Evolutionary conservation across 64 coral and sea anemone species (phyloP).

Genomic region (Acropora yongei): DNA sequence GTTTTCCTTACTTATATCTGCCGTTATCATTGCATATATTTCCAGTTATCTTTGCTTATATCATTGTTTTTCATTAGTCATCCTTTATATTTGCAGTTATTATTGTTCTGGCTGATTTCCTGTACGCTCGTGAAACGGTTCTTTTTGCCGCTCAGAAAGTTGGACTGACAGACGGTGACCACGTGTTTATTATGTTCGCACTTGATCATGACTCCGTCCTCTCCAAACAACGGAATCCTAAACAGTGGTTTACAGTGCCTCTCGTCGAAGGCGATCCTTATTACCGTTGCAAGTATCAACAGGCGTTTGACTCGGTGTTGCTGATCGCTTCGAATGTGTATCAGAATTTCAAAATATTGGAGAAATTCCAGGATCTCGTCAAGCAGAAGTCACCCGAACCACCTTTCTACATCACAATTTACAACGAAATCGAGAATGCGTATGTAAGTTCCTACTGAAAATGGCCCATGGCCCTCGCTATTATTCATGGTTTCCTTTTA

Average conservation of each 20-base stretch:
- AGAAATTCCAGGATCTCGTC: slow-evolving; percentile 30
- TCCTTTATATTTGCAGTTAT: slow-evolving; percentile 1
- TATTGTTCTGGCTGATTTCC: not conserved
- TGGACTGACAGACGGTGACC: slow-evolving; percentile 1
- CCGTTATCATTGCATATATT: too few relatives aligned
- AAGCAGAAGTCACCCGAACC: slow-evolving; percentile 34
- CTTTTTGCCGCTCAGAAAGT: not conserved
- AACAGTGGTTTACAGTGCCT: not conserved
- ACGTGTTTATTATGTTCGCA: slow-evolving; percentile 72
- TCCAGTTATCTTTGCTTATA: too few relatives aligned
- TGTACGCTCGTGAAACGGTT: not conserved
- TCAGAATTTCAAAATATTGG: slow-evolving; percentile 35
- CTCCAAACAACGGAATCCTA: not conserved
- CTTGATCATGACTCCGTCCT: slow-evolving; percentile 57
- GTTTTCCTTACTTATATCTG: too few relatives aligned
- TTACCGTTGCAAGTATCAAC: slow-evolving; percentile 14
- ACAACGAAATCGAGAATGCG: not conserved
- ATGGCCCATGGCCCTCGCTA: too few relatives aligned
- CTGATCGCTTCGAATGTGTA: slow-evolving; percentile 69
- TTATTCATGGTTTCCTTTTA: too few relatives aligned
- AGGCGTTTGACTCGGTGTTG: slow-evolving; percentile 81
- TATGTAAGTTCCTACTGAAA: not conserved
- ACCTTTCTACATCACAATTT: slow-evolving; percentile 59
- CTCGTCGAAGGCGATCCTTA: not conserved
- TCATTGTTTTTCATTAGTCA: not conserved